Evolutionary conservation across 2,888 invertebrate species (phyloP).

Genomic region (Autographa gamma): DNA sequence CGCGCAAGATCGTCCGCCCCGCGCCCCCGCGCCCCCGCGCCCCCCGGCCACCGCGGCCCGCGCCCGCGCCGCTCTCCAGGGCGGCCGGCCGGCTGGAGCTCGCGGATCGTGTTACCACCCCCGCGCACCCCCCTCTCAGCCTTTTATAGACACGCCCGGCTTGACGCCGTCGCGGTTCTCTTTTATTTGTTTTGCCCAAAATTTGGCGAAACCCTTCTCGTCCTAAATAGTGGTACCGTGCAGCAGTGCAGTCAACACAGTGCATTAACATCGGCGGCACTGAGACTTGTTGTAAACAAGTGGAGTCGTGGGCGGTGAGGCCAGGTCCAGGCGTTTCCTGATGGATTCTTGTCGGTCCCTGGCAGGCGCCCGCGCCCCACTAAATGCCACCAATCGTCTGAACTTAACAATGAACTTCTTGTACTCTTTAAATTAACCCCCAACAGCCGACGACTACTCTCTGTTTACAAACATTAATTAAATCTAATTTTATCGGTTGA

Average conservation of each 20-base stretch:
- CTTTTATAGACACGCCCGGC: slow-evolving; percentile 89
- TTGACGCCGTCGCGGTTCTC: slow-evolving; percentile 79
- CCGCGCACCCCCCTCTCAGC: slow-evolving; percentile 88
- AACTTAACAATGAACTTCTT: slow-evolving; percentile 86
- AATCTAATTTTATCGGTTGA: slow-evolving; percentile 69
- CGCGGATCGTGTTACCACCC: slow-evolving; percentile 89
- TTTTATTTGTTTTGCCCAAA: slow-evolving; percentile 88
- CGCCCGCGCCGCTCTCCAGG: slow-evolving; percentile 76
- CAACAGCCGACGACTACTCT: slow-evolving; percentile 61
- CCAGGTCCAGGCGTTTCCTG: slow-evolving; percentile 71
- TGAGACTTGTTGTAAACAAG: slow-evolving; percentile 45
- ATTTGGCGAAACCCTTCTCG: slow-evolving; percentile 81
- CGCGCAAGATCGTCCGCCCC: slow-evolving; percentile 71
- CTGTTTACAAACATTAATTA: slow-evolving; percentile 84
- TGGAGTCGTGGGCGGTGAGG: slow-evolving; percentile 54
- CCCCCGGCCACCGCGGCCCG: slow-evolving; percentile 41
- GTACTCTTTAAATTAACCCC: slow-evolving; percentile 75
- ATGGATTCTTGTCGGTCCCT: slow-evolving; percentile 76
- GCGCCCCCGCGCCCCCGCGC: slow-evolving; percentile 55
- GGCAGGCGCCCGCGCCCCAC: slow-evolving; percentile 71
- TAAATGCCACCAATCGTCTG: slow-evolving; percentile 75
- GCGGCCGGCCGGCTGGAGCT: slow-evolving; percentile 87
- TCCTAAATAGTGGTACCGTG: slow-evolving; percentile 56
- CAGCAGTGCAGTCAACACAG: slow-evolving; percentile 40
- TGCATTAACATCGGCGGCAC: slow-evolving; percentile 31